Percentiles rank a stretch among this genome's conserved stretches.
Conservation (phyloP, 64 coral and sea anemone genomes). For the Montipora efflorescens region DNA sequence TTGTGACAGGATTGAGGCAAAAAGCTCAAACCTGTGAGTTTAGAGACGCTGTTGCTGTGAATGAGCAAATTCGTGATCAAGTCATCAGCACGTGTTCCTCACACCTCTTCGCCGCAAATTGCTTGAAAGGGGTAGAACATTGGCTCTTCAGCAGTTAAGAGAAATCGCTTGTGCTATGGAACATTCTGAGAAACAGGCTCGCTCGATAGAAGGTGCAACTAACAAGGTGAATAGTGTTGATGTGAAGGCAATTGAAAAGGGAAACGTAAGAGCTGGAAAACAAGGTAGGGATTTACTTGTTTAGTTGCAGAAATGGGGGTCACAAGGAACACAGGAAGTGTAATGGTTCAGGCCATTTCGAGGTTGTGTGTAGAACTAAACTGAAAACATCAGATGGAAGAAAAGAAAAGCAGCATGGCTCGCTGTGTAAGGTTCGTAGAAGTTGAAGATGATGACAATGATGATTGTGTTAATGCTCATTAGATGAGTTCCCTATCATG, state of each 20-base stretch:
- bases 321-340: constrained; percentile 6
- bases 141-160: constrained; percentile 23
- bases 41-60: neutral
- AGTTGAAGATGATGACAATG: too few relatives aligned
- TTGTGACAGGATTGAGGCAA: constrained; percentile 34
- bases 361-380: constrained; percentile 4
- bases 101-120: neutral
- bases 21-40: constrained; percentile 9
- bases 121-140: constrained; percentile 3
- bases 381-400: too few relatives aligned
- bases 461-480: too few relatives aligned
- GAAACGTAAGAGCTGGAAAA: neutral
- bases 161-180: constrained; percentile 17
- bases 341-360: neutral
- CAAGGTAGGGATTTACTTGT: neutral
- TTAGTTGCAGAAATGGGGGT: constrained; percentile 31
- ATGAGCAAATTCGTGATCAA: constrained; percentile 14
- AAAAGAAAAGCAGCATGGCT: too few relatives aligned
- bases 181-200: constrained; percentile 5
- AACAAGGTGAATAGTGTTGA: neutral
- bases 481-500: too few relatives aligned
- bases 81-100: constrained; percentile 14
- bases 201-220: constrained; percentile 3
- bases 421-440: too few relatives aligned
- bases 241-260: neutral